phyloP scores from a whole-genome alignment of 2,113 vertebrate species.

The Sprattus sprattus region DNA sequence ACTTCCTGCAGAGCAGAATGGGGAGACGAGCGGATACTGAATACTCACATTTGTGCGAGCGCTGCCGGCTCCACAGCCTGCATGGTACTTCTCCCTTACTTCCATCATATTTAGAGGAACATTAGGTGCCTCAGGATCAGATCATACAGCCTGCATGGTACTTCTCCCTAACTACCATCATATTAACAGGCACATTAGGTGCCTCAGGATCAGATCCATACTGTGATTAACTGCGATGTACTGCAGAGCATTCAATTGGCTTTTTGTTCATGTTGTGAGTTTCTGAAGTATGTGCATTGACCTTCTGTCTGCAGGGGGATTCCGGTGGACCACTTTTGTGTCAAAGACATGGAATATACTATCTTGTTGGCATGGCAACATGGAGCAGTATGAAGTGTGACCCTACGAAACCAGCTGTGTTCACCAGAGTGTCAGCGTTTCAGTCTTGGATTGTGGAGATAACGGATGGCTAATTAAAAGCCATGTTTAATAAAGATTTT shows the following conservation, averaged over 20 bases:
- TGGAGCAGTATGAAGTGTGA: constrained; percentile 57
- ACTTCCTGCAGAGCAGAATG: constrained; percentile 51
- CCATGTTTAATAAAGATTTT: neutral
- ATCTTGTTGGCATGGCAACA: constrained; percentile 66
- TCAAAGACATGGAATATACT: constrained; percentile 52
- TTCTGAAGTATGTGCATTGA: neutral
- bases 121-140: neutral
- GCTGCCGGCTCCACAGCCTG: constrained; percentile 64
- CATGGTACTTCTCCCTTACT: constrained; percentile 54
- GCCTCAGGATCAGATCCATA: neutral
- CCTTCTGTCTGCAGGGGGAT: constrained; percentile 57
- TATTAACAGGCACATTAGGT: neutral
- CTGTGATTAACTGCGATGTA: neutral
- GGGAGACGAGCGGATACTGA: constrained; percentile 47
- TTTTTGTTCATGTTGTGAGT: neutral
- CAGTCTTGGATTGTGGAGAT: constrained; percentile 50
- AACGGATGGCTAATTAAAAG: neutral
- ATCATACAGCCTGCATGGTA: constrained; percentile 67
- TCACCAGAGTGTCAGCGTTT: constrained; percentile 54
- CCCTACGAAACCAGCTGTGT: constrained; percentile 59
- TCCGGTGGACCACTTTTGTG: constrained; percentile 63
- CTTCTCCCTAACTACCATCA: neutral
- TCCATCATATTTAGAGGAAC: neutral
- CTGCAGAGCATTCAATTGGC: neutral
- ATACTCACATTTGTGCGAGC: constrained; percentile 59